Evolutionary conservation across 2,888 invertebrate genomes (phyloP), one percentile per base, ranked within the genome.

Genomic region (Megaustenia siamemsis): DNA sequence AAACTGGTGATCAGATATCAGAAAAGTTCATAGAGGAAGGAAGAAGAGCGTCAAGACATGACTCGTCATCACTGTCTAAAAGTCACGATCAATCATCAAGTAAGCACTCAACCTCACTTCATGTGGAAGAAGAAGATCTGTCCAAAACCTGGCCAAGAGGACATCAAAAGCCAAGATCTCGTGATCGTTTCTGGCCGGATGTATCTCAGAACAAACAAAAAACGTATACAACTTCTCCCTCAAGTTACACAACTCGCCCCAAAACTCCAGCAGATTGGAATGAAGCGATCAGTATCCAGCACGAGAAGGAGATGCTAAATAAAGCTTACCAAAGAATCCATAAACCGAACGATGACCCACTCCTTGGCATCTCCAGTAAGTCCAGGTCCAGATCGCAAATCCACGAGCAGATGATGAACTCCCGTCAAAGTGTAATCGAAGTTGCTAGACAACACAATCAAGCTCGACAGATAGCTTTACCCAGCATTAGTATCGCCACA

Each of bases 111-210:
- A 80, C 84, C 3, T 80, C 53, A 8, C 60, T 84, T 18, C 71
- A 71, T n/a, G 66, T 84, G 24, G 84, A 84, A 45, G 73, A 80
- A n/a, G 84, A 75, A 45, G 63, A 80, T 45, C 66, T 84, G n/a
- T 84, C 84, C 35, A 84, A 66, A 40, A 75, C 84, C 4, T 84
- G 84, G 84, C 84, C 84, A 18, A 60, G 80, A 28, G 80, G 80
- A 12, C 73, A 80, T n/a, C 75, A 45, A 1, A 73, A 66, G 32
- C 18, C 84, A 6, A 38, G 38, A 28, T 84, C 84, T 6, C n/a
- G 40, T n/a, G 84, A 84, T 21, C 60, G 83, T 38, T 77, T 53
- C 38, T 77, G 49, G 68, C 49, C 83, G 8, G 83, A 83, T 24
- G 68, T 40, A 21, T 38, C 38, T 8, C 28, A 8, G 28, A 53